Percentiles rank a stretch among this genome's conserved stretches.
phyloP scores from a whole-genome alignment of 2,113 vertebrate genomes.

The Xenopus laevis region DNA sequence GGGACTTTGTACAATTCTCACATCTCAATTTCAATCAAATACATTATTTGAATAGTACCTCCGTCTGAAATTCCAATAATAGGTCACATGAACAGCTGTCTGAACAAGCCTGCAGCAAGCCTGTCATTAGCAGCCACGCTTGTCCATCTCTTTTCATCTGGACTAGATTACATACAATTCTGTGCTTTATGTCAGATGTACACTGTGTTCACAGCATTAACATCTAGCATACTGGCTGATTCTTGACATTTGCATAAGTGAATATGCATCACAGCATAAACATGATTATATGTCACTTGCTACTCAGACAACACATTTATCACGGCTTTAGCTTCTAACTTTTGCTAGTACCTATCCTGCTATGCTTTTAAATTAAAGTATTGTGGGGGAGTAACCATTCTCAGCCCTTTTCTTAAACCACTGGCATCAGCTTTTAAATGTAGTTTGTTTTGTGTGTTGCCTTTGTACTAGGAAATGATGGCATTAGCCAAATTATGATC shows the following conservation, averaged over 20 bases:
- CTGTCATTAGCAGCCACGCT: conserved; percentile 16
- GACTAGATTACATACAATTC: conserved; percentile 7
- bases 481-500: too few relatives aligned
- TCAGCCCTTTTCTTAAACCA: too few relatives aligned
- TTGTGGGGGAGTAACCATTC: too few relatives aligned
- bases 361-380: too few relatives aligned
- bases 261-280: background rate
- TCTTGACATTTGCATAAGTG: background rate
- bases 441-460: too few relatives aligned
- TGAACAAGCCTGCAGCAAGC: conserved; percentile 23
- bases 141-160: conserved; percentile 29
- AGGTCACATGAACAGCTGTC: conserved; percentile 18
- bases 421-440: too few relatives aligned
- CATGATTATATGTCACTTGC: background rate
- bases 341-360: too few relatives aligned
- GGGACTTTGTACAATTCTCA: background rate
- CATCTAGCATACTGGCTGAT: background rate
- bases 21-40: background rate
- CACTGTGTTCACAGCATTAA: background rate
- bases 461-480: too few relatives aligned
- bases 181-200: conserved; percentile 12
- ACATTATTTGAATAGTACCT: conserved; percentile 3
- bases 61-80: conserved; percentile 18
- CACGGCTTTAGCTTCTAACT: too few relatives aligned
- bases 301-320: too few relatives aligned